These are phyloP conservation scores for Phaethon lepturus DNA, from an alignment of 2,113 vertebrate species.

Conservation along the genomic window DNA sequence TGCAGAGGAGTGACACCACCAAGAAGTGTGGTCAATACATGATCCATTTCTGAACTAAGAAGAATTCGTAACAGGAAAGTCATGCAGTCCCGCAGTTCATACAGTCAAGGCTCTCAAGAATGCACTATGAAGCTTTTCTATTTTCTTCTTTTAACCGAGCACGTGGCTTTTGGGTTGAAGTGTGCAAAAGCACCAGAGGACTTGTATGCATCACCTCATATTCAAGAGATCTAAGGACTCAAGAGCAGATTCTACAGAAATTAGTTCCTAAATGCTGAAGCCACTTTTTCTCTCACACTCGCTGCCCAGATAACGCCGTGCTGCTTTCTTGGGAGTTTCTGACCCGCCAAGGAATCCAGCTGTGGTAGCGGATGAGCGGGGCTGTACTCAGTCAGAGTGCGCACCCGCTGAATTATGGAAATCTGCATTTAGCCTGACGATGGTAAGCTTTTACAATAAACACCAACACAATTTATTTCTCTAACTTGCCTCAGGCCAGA, in stretches of 20 bases:
- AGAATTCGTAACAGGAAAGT: not conserved
- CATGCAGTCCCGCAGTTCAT: not conserved
- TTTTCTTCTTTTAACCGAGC: not conserved
- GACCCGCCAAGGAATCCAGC: fast-evolving
- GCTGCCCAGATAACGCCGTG: not conserved
- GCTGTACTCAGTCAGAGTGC: not conserved
- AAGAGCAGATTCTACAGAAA: not conserved
- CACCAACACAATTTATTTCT: not conserved
- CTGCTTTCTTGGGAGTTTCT: not conserved
- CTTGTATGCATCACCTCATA: not conserved
- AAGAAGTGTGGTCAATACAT: not conserved
- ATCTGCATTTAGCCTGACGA: not conserved
- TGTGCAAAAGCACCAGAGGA: not conserved
- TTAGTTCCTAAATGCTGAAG: not conserved
- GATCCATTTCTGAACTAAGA: not conserved
- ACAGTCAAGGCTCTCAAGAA: not conserved
- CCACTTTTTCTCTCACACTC: not conserved
- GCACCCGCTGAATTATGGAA: not conserved
- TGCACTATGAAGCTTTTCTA: not conserved
- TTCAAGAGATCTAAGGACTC: not conserved
- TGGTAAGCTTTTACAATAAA: not conserved
- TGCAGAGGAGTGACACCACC: not conserved
- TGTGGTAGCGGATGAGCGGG: not conserved
- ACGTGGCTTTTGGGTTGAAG: not conserved
- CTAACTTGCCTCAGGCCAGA: not conserved